Evolutionary conservation across 2,113 vertebrate species (phyloP), one percentile per base, ranked within the genome.

Genomic region (Stigmatopora nigra): DNA sequence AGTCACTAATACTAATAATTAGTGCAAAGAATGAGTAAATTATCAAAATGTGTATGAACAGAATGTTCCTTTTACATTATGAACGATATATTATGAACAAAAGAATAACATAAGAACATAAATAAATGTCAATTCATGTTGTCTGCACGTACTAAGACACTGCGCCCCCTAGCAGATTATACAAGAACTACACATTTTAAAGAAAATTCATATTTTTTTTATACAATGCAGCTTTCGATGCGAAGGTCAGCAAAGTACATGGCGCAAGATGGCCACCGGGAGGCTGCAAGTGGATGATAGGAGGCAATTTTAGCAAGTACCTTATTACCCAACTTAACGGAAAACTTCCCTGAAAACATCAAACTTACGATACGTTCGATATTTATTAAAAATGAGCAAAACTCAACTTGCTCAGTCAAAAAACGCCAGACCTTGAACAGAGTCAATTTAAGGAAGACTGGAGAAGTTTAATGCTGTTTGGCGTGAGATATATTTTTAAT

Each of bases 241-340:
- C 67, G 64, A 68, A 76, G 68, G 70, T 78, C 64, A 69, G 38
- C 59, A 31, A 35, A 5, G 65, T 44, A 44, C 7, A 44, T 17
- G 22, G 36, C 68, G 35, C 11, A 12, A 47, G 20, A 5, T 12
- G 38, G 65, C 36, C 15, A 61, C 58, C 25, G 19, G n/a, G 17
- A 9, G 51, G n/a, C 48, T 19, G 11, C 59, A 13, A 16, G 13
- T 49, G 63, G 22, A 46, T 59, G 58, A 63, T 76, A 7, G 41
- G 35, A 71, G 62, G 38, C 77, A 47, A 78, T 69, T 77, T 65
- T 35, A 70, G 73, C 48, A 72, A 78, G 73, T 41, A 59, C 4
- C 14, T 46, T 20, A 1, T 1, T 5, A 63, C 69, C 25, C 62
- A 44, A 68, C 46, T 68, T 49, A 61, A 60, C 55, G 51, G 58